These are phyloP conservation scores for Strix aluco DNA, from an alignment of 2,113 vertebrate genomes.

Conservation along the genomic window DNA sequence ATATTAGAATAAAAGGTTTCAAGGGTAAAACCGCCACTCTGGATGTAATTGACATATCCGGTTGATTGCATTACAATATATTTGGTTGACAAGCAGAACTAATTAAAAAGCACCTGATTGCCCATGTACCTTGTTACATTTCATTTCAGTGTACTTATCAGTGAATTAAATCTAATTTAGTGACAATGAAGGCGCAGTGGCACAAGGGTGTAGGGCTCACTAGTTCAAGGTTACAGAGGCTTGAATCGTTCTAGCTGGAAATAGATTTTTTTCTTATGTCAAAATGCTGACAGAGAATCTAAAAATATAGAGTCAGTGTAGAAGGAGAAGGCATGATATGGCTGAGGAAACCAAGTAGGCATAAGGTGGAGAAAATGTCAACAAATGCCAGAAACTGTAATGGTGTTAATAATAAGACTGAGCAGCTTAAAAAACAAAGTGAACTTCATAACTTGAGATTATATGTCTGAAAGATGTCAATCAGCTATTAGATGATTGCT, in stretches of 20 bases:
- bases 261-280: background rate
- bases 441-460: background rate
- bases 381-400: background rate
- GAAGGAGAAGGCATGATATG: background rate
- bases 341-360: background rate
- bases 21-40: background rate
- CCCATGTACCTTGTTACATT: conserved; percentile 31
- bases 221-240: background rate
- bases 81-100: conserved; percentile 44
- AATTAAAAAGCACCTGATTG: conserved; percentile 60
- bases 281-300: background rate
- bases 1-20: background rate
- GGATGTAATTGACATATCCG: conserved; percentile 16
- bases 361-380: background rate
- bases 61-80: conserved; percentile 36
- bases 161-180: conserved; percentile 52
- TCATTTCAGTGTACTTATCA: conserved; percentile 32
- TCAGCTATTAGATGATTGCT: background rate
- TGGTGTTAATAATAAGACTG: background rate
- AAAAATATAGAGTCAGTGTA: rapidly evolving
- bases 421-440: background rate
- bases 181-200: conserved; percentile 39
- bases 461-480: background rate
- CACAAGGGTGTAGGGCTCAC: background rate
- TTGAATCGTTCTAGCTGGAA: background rate